phyloP scores from a whole-genome alignment of 2,888 invertebrate species.

The Mesorhabditis belari region DNA sequence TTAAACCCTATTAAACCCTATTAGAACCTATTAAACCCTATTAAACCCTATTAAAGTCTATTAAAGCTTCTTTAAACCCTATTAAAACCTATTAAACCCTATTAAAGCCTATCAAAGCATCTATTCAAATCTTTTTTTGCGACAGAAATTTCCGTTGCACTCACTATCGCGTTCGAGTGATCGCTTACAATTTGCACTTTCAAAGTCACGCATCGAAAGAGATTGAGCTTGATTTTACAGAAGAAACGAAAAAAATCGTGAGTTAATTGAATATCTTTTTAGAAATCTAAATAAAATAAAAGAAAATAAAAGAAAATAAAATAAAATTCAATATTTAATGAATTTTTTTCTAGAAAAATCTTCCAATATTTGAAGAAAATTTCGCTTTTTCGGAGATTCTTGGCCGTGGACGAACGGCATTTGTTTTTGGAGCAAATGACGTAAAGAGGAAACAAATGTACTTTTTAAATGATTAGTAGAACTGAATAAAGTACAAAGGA shows the following conservation, averaged over 20 bases:
- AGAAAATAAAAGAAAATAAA: too few species aligned
- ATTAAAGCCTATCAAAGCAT: too few species aligned
- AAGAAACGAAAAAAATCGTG: background rate
- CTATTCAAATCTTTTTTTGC: conserved; percentile 1
- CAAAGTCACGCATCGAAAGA: conserved; percentile 15
- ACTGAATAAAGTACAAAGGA: too few species aligned
- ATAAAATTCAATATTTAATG: background rate
- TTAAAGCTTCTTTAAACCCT: too few species aligned
- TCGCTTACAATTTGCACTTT: conserved; percentile 22
- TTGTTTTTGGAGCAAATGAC: background rate
- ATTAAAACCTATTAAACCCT: too few species aligned
- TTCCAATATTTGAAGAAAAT: background rate
- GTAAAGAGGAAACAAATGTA: too few species aligned
- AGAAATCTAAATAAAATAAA: background rate
- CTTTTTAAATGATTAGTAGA: too few species aligned
- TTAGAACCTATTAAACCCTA: too few species aligned
- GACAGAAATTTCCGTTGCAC: conserved; percentile 13
- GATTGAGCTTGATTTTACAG: conserved; percentile 14
- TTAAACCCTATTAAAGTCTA: too few species aligned
- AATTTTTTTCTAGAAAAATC: background rate
- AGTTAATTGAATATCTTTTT: background rate
- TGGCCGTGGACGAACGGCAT: background rate
- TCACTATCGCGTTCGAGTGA: conserved; percentile 19
- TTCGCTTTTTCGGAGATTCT: background rate
- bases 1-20: too few species aligned